A percentile compares a stretch with the other conserved stretches of the same genome.
Conservation (phyloP, 1,140 invertebrate genomes). For the Drosophila kurseongensis region DNA sequence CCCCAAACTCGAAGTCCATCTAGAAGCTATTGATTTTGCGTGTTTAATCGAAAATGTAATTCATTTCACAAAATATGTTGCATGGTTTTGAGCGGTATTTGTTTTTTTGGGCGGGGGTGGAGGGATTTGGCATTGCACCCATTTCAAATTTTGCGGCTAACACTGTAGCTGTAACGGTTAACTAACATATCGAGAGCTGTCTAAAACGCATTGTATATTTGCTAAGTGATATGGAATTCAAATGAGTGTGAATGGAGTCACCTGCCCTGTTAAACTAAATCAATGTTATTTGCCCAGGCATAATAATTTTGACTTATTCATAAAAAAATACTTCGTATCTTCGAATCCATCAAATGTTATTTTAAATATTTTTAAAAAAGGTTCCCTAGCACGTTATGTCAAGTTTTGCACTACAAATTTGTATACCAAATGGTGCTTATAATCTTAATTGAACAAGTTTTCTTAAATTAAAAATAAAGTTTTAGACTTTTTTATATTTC, state of each 20-base stretch:
- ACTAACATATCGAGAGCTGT: conserved; percentile 27
- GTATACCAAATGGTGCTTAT: too few species aligned
- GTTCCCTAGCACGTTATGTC: too few species aligned
- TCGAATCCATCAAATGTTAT: too few species aligned
- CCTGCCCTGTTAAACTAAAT: conserved; percentile 1
- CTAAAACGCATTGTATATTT: conserved; percentile 15
- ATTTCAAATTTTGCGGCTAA: conserved; percentile 20
- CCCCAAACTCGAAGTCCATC: not conserved
- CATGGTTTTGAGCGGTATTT: not conserved
- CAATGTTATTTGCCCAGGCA: too few species aligned
- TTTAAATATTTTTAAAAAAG: too few species aligned
- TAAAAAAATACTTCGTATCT: too few species aligned
- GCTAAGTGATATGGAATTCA: conserved; percentile 6
- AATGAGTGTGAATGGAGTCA: not conserved
- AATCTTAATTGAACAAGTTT: too few species aligned
- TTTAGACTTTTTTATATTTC: too few species aligned
- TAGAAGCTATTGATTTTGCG: conserved; percentile 35
- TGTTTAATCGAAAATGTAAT: conserved; percentile 45
- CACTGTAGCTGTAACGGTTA: conserved; percentile 18
- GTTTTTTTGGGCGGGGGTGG: not conserved
- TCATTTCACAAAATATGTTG: conserved; percentile 40
- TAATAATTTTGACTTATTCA: too few species aligned
- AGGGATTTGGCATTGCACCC: not conserved
- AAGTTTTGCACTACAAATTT: too few species aligned
- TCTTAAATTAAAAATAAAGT: too few species aligned